Evolutionary conservation across 2,113 vertebrate genomes (phyloP).

Genomic region (Corvus hawaiiensis): DNA sequence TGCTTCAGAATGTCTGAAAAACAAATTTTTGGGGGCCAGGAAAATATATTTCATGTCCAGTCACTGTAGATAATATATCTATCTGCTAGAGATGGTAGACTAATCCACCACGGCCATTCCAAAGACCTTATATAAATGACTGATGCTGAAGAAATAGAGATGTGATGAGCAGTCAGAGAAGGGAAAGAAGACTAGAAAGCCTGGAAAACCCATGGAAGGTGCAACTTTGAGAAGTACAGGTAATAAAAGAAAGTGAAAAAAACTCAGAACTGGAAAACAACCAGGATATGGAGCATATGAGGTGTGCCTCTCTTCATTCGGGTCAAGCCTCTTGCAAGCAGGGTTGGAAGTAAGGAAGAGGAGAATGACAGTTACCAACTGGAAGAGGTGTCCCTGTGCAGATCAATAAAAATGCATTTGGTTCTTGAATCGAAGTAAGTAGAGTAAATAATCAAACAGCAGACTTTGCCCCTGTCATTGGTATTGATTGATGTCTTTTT

Average conservation of each 20-base stretch:
- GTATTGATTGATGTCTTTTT: neutral
- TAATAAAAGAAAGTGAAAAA: neutral
- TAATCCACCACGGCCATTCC: neutral
- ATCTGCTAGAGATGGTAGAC: neutral
- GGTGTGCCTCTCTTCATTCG: neutral
- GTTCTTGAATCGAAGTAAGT: neutral
- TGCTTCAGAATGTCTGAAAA: neutral
- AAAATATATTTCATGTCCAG: neutral
- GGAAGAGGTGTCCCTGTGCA: neutral
- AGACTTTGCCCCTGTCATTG: neutral
- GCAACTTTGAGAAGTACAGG: neutral
- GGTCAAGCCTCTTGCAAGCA: neutral
- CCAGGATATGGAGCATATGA: neutral
- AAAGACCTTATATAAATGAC: neutral
- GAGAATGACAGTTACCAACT: neutral
- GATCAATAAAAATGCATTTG: neutral
- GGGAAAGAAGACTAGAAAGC: neutral
- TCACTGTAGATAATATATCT: neutral
- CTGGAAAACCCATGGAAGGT: neutral
- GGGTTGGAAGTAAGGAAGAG: neutral
- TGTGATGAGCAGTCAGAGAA: neutral
- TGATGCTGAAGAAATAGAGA: neutral
- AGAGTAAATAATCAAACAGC: neutral
- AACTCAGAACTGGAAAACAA: neutral
- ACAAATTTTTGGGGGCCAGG: neutral